Evolutionary conservation across 2,888 invertebrate genomes (phyloP), one percentile per base, ranked within the genome.

Genomic region (Aromia moschata): DNA sequence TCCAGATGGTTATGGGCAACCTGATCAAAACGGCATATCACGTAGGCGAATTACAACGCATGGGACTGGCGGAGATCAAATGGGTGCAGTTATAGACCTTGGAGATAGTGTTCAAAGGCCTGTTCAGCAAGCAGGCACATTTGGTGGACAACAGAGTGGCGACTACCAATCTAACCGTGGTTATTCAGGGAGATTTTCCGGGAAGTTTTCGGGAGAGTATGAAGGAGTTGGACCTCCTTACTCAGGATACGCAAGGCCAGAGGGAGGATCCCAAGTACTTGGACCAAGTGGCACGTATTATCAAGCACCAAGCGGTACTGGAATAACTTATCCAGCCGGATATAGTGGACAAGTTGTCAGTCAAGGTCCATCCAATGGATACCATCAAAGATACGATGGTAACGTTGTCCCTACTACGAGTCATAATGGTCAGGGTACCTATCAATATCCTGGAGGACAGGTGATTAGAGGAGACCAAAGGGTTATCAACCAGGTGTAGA

Each of bases 191-290:
- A 58, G 64, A 57, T 75, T 76, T 65, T 67, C 68, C 16, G 76
- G 76, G 4, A 60, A 64, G 12, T 75, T 75, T 66, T 60, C 71
- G 3, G 76, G 74, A 4, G 67, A 69, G 53, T 74, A 72, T 56
- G 67, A 67, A 63, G 46, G 62, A n/a, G 43, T 33, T 33, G 60
- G 58, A 16, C 15, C 44, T 9, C 31, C 46, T 36, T 51, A 44
- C 14, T 5, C 31, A 15, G 56, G 58, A 12, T 44, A 18, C 57
- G 59, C 56, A 36, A 49, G 12, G 25, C 40, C 53, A 2, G n/a
- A n/a, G n/a, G 55, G 45, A 25, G 37, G 47, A 16, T 5, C 3
- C 7, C 3, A 7, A 25, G 3, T 25, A 25, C 3, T 25, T 5
- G 25, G 7, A 25, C 25, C 3, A 25, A 7, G 25, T 25, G 7